Evolutionary conservation across 2,888 invertebrate species (phyloP).

Genomic region (Odontomyia ornata): DNA sequence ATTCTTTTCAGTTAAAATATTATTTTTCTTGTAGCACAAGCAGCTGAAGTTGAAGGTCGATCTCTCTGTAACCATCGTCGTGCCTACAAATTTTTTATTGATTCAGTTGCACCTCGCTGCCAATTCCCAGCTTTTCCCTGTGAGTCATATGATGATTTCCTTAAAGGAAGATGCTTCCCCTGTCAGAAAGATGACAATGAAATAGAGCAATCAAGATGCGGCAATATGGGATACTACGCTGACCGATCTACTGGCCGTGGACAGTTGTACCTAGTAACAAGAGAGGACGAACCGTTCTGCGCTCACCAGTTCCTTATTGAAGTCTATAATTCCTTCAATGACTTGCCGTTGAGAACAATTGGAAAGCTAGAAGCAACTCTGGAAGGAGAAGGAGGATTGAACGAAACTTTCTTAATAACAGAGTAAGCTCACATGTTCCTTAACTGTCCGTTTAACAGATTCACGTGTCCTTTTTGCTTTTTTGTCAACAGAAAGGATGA

Average conservation of each 20-base stretch:
- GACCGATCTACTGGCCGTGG: slow-evolving; percentile 84
- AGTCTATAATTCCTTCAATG: slow-evolving; percentile 77
- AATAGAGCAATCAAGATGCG: slow-evolving; percentile 71
- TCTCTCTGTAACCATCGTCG: slow-evolving; percentile 92
- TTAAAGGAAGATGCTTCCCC: slow-evolving; percentile 80
- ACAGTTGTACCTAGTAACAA: slow-evolving; percentile 86
- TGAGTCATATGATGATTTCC: slow-evolving; percentile 82
- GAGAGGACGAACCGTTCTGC: slow-evolving; percentile 93
- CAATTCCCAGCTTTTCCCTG: slow-evolving; percentile 93
- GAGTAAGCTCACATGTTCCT: slow-evolving; percentile 67
- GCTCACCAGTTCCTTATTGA: slow-evolving; percentile 89
- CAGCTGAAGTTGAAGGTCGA: slow-evolving; percentile 83
- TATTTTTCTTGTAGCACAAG: slow-evolving; percentile 64
- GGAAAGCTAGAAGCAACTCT: slow-evolving; percentile 83
- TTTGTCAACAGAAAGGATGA: slow-evolving; percentile 85
- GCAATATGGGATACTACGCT: slow-evolving; percentile 94
- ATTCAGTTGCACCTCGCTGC: slow-evolving; percentile 90
- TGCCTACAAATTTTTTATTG: slow-evolving; percentile 94
- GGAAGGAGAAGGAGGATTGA: slow-evolving; percentile 81
- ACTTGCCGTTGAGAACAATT: slow-evolving; percentile 68
- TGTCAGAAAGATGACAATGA: slow-evolving; percentile 66
- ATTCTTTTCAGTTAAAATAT: too few relatives aligned
- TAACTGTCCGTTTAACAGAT: neutral
- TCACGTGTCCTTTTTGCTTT: too few relatives aligned
- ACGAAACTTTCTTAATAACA: slow-evolving; percentile 89